phyloP scores from a whole-genome alignment of 2,888 invertebrate genomes.

The Drosophila leonis region DNA sequence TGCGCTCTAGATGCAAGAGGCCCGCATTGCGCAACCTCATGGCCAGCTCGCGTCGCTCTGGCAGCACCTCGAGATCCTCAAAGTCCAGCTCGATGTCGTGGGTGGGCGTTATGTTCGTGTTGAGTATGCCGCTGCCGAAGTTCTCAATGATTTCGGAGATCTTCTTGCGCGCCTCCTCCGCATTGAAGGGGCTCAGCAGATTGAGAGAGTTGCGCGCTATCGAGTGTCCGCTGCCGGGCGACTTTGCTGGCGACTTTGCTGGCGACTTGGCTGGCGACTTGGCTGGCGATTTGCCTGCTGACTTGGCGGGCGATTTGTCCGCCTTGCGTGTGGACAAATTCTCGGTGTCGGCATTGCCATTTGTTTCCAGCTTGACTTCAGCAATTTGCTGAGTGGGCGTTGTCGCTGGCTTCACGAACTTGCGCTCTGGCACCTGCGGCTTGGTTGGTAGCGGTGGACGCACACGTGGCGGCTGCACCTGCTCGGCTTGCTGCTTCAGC shows the following conservation, averaged over 20 bases:
- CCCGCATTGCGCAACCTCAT: constrained; percentile 92
- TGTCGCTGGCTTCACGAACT: constrained; percentile 69
- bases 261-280: constrained; percentile 62
- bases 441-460: constrained; percentile 79
- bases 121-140: constrained; percentile 93
- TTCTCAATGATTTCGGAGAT: constrained; percentile 98
- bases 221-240: constrained; percentile 62
- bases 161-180: constrained; percentile 97
- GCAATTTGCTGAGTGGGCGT: constrained; percentile 54
- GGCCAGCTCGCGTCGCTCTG: constrained; percentile 85
- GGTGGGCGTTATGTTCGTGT: constrained; percentile 78
- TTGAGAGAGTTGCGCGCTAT: constrained; percentile 77
- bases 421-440: constrained; percentile 74
- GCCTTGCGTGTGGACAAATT: constrained; percentile 9
- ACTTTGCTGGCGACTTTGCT: constrained; percentile 63
- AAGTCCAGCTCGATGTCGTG: constrained; percentile 79
- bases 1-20: constrained; percentile 93
- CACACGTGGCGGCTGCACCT: constrained; percentile 47
- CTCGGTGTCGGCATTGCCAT: constrained; percentile 44
- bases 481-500: constrained; percentile 34
- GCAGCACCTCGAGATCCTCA: constrained; percentile 72
- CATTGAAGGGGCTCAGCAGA: constrained; percentile 95
- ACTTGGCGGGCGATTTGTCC: constrained; percentile 45
- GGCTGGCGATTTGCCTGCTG: constrained; percentile 44
- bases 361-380: constrained; percentile 55